These are phyloP conservation scores for Ametastegia equiseti DNA, from an alignment of 2,888 invertebrate genomes.

Conservation along the genomic window DNA sequence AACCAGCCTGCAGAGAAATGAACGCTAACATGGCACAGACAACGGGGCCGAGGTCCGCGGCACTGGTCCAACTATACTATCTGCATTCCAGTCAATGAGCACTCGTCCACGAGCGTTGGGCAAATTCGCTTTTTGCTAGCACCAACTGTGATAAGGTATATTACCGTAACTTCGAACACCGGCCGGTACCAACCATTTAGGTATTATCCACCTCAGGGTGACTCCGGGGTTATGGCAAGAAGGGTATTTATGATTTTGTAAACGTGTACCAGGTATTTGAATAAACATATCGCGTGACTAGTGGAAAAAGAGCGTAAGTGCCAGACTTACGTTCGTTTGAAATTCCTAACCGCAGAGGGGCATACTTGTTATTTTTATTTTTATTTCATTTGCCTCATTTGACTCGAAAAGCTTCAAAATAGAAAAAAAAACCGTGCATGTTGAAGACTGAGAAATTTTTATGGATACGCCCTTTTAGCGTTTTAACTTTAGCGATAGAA, in stretches of 20 bases:
- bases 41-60: slow-evolving; percentile 17
- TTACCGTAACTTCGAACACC: slow-evolving; percentile 32
- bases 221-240: background rate
- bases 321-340: too few relatives aligned
- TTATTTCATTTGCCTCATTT: too few relatives aligned
- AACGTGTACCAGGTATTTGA: too few relatives aligned
- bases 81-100: slow-evolving; percentile 70
- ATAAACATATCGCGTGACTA: too few relatives aligned
- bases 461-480: too few relatives aligned
- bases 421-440: too few relatives aligned
- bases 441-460: too few relatives aligned
- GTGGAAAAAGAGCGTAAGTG: too few relatives aligned
- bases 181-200: slow-evolving; percentile 1
- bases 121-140: slow-evolving; percentile 22
- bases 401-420: too few relatives aligned
- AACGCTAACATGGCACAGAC: background rate
- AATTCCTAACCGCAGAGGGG: too few relatives aligned
- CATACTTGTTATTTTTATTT: too few relatives aligned
- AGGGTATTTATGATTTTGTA: background rate
- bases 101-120: slow-evolving; percentile 46
- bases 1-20: background rate
- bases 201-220: slow-evolving; percentile 3
- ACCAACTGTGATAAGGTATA: slow-evolving; percentile 24
- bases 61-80: slow-evolving; percentile 54
- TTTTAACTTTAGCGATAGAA: too few relatives aligned